A percentile compares a stretch with the other conserved stretches of the same genome.
Evolutionary conservation across 2,888 invertebrate genomes (phyloP).

Genomic region (Callosobruchus maculatus): DNA sequence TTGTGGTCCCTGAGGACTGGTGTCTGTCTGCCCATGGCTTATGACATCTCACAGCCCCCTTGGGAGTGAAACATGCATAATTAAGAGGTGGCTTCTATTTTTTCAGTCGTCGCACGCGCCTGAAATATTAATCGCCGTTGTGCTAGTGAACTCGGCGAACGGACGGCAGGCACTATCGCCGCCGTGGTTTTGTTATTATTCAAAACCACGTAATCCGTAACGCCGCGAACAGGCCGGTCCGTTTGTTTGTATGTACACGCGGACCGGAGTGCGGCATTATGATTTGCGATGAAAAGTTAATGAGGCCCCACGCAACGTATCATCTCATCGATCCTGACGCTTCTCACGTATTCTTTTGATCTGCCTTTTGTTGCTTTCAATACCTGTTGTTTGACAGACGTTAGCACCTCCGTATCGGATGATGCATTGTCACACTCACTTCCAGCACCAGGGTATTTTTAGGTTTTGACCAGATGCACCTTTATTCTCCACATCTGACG

Average conservation of each 20-base stretch:
- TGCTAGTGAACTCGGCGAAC: conserved; percentile 3
- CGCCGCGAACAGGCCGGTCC: too few species aligned
- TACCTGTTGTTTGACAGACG: not conserved
- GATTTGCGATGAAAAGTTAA: not conserved
- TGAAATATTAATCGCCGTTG: not conserved
- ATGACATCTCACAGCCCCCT: not conserved
- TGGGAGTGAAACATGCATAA: not conserved
- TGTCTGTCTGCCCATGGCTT: not conserved
- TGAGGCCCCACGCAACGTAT: not conserved
- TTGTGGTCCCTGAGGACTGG: too few species aligned
- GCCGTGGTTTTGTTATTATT: conserved; percentile 5
- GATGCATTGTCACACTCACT: not conserved
- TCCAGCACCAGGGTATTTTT: not conserved
- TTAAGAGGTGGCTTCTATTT: not conserved
- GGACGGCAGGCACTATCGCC: too few species aligned
- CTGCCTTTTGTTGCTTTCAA: not conserved
- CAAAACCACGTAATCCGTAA: conserved; percentile 6
- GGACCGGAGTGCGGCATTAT: not conserved
- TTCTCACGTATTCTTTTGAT: not conserved
- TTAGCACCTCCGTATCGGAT: not conserved
- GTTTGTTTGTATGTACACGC: not conserved
- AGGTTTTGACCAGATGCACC: too few species aligned
- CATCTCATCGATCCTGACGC: not conserved
- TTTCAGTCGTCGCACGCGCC: not conserved
- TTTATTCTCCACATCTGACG: too few species aligned